These are phyloP conservation scores for Lordiphosa collinella DNA, from an alignment of 1,140 invertebrate genomes.

Conservation along the genomic window DNA sequence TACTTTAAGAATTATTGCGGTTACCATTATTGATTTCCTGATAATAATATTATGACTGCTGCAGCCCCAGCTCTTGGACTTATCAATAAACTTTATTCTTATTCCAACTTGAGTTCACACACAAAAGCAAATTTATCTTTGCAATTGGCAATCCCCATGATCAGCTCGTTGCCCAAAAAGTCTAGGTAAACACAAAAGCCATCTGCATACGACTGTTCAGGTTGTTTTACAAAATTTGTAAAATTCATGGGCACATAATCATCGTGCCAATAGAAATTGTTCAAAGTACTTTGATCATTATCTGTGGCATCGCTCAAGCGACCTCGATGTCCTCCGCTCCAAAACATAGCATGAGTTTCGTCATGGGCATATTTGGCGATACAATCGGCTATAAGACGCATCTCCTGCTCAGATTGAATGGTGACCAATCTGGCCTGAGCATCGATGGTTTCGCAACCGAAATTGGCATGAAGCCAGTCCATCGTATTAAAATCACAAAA, in stretches of 20 bases:
- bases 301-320: slow-evolving; percentile 3
- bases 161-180: slow-evolving; percentile 11
- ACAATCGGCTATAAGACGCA: slow-evolving; percentile 21
- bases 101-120: slow-evolving; percentile 18
- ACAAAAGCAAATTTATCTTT: slow-evolving; percentile 28
- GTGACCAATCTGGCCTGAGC: slow-evolving; percentile 18
- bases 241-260: slow-evolving; percentile 42
- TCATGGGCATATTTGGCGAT: slow-evolving; percentile 23
- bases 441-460: slow-evolving; percentile 49
- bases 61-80: too few species aligned
- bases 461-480: slow-evolving; percentile 40
- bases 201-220: not conserved
- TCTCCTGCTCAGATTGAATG: slow-evolving; percentile 17
- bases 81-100: not conserved
- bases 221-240: slow-evolving; percentile 18
- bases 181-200: slow-evolving; percentile 45
- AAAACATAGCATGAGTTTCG: slow-evolving; percentile 28
- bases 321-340: slow-evolving; percentile 51
- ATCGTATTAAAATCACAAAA: slow-evolving; percentile 8
- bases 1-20: too few species aligned
- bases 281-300: slow-evolving; percentile 11
- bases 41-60: too few species aligned
- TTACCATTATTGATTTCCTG: too few species aligned
- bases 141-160: slow-evolving; percentile 29
- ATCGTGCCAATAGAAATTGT: slow-evolving; percentile 43